Evolutionary conservation across 1,140 invertebrate genomes (phyloP).

Genomic region (Cylas formicarius): DNA sequence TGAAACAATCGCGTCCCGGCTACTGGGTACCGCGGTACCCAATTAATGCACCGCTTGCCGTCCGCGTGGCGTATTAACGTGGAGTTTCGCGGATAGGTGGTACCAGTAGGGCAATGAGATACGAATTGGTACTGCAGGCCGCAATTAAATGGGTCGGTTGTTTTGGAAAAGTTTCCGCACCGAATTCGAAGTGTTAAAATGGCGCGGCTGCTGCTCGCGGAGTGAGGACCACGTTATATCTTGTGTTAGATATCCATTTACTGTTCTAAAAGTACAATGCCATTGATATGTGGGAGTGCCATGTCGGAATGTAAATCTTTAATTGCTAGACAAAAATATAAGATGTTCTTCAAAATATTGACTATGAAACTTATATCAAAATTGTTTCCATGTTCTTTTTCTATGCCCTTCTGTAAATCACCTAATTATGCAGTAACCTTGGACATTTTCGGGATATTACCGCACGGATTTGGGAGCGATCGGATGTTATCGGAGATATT

Average conservation of each 20-base stretch:
- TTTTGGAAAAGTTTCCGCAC: background rate
- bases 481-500: too few species aligned
- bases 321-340: too few species aligned
- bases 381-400: too few species aligned
- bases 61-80: constrained; percentile 10
- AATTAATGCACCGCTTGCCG: constrained; percentile 21
- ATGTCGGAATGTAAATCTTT: too few species aligned
- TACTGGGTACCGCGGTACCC: constrained; percentile 29
- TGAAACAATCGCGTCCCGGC: constrained; percentile 26
- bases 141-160: constrained; percentile 2
- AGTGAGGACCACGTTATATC: background rate
- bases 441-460: too few species aligned
- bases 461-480: too few species aligned
- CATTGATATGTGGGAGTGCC: too few species aligned
- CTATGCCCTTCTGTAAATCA: too few species aligned
- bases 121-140: constrained; percentile 5
- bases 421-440: too few species aligned
- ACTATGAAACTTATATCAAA: too few species aligned
- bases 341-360: too few species aligned
- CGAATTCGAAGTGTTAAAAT: background rate
- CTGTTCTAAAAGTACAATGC: background rate
- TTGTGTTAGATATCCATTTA: background rate
- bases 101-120: constrained; percentile 5
- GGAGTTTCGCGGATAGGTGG: constrained; percentile 10
- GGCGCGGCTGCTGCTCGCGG: background rate